Base-by-base conservation (phyloP, 92 coral and sea anemone species). In the Porites cylindrica region DNA sequence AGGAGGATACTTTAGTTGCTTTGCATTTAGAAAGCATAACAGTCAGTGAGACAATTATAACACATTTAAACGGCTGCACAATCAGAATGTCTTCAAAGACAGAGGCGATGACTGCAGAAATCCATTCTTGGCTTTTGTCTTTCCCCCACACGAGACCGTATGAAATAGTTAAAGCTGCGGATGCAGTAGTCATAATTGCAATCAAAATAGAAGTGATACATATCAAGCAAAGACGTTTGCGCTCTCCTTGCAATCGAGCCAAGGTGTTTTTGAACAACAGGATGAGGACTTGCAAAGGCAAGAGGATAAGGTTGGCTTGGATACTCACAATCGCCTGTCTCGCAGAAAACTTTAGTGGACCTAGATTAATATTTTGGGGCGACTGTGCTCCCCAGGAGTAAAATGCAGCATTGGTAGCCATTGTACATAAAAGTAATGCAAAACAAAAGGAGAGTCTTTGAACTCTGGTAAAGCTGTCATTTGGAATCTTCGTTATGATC, bases 61-160 rank as follows among this genome's bases (percentile, higher is more conserved):
- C 51, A 14, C 90, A 91, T 69, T 93, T 93, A 58, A 86, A 82
- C 4, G 95, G 95, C 68, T 93, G 95, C 3, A 82, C 79, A 3
- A 93, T 47, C 20, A 93, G 38, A 20, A 90, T 70, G 32, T 93
- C 95, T 83, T 90, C 91, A 21, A 93, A 70, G 29, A 93, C 52
- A 6, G 95, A 93, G 10, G 90, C 91, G 10, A 88, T 72, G 51
- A 93, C 90, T 8, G 95, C 90, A 10, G 93, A 82, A 8, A 93
- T 69, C 95, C 95, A 93, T 51, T 93, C 91, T 68, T 90, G 90
- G 38, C 91, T 87, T 7, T 91, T 90, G 11, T 93, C 89, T 4
- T 86, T 88, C 2, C 93, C 95, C 95, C 95, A 93, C 70, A 88
- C 81, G 61, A 93, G 71, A 71, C 95, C 90, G 87, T 93, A 93